Evolutionary conservation across 2,797 vertebrate species (phyloP).

Genomic region (Lepidocolaptes lacrymiger): DNA sequence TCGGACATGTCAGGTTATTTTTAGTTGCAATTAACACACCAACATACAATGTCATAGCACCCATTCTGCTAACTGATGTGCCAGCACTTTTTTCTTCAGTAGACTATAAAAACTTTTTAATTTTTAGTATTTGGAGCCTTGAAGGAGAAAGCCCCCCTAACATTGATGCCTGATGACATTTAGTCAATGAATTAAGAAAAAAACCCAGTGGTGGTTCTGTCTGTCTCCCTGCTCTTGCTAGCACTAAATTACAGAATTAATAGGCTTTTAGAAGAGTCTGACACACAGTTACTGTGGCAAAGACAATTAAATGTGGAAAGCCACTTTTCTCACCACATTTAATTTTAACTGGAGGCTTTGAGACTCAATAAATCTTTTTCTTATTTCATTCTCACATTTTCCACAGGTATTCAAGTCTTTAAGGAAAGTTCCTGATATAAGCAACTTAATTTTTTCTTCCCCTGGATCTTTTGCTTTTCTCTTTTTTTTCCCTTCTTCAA

Average conservation of each 20-base stretch:
- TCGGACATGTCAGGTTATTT: slow-evolving; percentile 17
- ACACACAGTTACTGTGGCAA: slow-evolving; percentile 73
- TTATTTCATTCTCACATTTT: slow-evolving; percentile 59
- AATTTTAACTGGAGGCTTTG: slow-evolving; percentile 76
- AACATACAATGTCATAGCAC: background rate
- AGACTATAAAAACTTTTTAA: slow-evolving; percentile 68
- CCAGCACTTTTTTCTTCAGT: slow-evolving; percentile 55
- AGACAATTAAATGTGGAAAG: slow-evolving; percentile 80
- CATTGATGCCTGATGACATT: slow-evolving; percentile 71
- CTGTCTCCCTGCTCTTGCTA: slow-evolving; percentile 49
- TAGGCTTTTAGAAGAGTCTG: slow-evolving; percentile 80
- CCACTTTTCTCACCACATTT: slow-evolving; percentile 74
- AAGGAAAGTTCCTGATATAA: background rate
- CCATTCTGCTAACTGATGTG: slow-evolving; percentile 63
- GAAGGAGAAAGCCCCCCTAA: slow-evolving; percentile 66
- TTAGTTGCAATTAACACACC: slow-evolving; percentile 61
- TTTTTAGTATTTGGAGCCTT: slow-evolving; percentile 64
- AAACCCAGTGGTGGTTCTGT: slow-evolving; percentile 23
- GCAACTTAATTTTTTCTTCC: background rate
- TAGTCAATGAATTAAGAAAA: slow-evolving; percentile 71
- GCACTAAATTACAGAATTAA: slow-evolving; percentile 82
- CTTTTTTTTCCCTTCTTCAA: background rate
- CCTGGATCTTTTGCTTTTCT: background rate
- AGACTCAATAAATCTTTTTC: slow-evolving; percentile 77
- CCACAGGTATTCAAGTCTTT: slow-evolving; percentile 42